These are phyloP conservation scores for Anguilla megastoma DNA, from an alignment of 2,797 vertebrate genomes.

Conservation along the genomic window DNA sequence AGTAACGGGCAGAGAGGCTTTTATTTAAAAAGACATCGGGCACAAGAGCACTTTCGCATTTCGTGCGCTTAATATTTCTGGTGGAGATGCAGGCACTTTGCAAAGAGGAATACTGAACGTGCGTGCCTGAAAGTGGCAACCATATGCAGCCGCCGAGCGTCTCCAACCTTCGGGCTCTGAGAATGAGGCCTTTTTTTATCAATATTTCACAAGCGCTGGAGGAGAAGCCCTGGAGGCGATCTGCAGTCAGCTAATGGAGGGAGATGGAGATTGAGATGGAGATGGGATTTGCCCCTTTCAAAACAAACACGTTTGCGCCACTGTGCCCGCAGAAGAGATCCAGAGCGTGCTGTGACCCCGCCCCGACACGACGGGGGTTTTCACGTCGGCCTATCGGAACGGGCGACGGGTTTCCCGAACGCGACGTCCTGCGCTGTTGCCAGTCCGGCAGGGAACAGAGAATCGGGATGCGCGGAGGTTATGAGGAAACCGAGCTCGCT, in stretches of 20 bases:
- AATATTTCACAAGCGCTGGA: constrained; percentile 99
- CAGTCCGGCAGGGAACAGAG: constrained; percentile 54
- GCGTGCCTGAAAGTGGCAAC: constrained; percentile 69
- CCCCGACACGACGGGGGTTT: constrained; percentile 63
- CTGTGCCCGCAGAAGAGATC: constrained; percentile 38
- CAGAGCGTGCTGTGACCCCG: constrained; percentile 63
- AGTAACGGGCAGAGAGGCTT: constrained; percentile 61
- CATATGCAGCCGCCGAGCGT: constrained; percentile 57
- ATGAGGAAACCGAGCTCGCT: constrained; percentile 57
- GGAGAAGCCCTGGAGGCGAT: constrained; percentile 94
- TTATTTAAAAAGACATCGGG: constrained; percentile 75
- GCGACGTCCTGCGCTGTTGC: constrained; percentile 53
- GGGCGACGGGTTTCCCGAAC: constrained; percentile 64
- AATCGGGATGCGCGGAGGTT: constrained; percentile 73
- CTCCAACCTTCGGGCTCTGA: constrained; percentile 65
- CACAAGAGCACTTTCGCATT: constrained; percentile 74
- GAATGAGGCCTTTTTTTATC: constrained; percentile 75
- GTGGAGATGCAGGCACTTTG: constrained; percentile 69
- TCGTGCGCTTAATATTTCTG: constrained; percentile 75
- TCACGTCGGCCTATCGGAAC: constrained; percentile 66
- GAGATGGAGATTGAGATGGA: constrained; percentile 84
- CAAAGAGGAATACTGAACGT: constrained; percentile 57
- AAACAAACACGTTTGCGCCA: constrained; percentile 81
- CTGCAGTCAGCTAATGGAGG: constrained; percentile 95
- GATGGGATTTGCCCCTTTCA: constrained; percentile 89